phyloP scores from a whole-genome alignment of 37 sponge, comb jelly and placozoan species.

The Halisarca cf. caerulea region DNA sequence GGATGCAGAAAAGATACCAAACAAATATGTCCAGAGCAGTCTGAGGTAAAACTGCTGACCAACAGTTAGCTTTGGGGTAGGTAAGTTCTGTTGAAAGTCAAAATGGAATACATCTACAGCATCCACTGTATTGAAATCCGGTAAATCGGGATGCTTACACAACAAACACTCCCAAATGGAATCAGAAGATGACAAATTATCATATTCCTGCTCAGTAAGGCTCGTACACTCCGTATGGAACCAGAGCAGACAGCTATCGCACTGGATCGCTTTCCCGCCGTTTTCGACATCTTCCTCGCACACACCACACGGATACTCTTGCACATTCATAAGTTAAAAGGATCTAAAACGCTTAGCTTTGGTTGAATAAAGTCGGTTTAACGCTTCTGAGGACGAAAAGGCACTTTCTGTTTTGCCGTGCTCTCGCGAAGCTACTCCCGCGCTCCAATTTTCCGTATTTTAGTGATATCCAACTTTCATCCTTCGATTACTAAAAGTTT shows the following conservation, averaged over 20 bases:
- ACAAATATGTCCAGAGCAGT: constrained; percentile 63
- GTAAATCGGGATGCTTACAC: neutral
- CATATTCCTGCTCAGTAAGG: constrained; percentile 2
- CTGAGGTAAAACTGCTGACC: constrained; percentile 56
- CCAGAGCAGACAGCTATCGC: constrained; percentile 38
- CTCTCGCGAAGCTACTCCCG: too few species aligned
- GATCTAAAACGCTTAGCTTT: neutral
- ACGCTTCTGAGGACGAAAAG: too few species aligned
- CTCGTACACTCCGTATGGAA: constrained; percentile 25
- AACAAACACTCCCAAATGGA: neutral
- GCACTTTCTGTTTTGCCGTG: too few species aligned
- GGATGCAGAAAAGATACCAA: constrained; percentile 58
- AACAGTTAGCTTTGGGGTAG: constrained; percentile 64
- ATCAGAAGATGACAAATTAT: neutral
- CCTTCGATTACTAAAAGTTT: too few species aligned
- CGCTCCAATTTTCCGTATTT: too few species aligned
- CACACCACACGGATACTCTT: constrained; percentile 30
- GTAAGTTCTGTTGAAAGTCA: constrained; percentile 66
- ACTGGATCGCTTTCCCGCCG: constrained; percentile 26
- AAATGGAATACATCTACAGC: constrained; percentile 38
- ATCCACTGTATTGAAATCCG: neutral
- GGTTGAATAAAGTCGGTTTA: too few species aligned
- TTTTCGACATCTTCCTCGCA: constrained; percentile 35
- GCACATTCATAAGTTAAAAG: neutral
- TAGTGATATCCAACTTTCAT: too few species aligned